Percentiles rank a stretch among this genome's conserved stretches.
Evolutionary conservation across 2,113 vertebrate species (phyloP).

Genomic region (Petroica traversi): DNA sequence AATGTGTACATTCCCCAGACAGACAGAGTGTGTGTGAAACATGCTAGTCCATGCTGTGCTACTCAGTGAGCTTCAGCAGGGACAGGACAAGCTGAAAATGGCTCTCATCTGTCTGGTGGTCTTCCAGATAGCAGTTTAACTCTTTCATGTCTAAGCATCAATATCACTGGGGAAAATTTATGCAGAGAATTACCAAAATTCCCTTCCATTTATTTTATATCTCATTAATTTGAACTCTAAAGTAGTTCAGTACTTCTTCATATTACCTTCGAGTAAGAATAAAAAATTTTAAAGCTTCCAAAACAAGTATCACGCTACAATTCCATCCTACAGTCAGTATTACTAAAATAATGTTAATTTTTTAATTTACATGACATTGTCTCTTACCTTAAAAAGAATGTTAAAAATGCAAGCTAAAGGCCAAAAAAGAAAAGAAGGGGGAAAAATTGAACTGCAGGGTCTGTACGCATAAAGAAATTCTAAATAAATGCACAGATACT

Average conservation of each 20-base stretch:
- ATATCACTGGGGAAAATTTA: not conserved
- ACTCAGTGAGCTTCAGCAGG: conserved; percentile 80
- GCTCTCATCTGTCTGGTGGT: conserved; percentile 80
- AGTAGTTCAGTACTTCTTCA: not conserved
- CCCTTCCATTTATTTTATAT: not conserved
- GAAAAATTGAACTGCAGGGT: not conserved
- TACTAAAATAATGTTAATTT: not conserved
- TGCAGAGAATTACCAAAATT: not conserved
- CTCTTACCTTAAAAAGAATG: conserved; percentile 25
- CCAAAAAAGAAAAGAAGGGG: not conserved
- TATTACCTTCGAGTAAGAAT: not conserved
- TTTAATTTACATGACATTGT: not conserved
- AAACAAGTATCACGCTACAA: not conserved
- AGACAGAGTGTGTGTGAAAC: conserved; percentile 80
- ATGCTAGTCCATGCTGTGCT: conserved; percentile 79
- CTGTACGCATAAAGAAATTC: not conserved
- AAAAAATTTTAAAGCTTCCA: not conserved
- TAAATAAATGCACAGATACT: conserved; percentile 42
- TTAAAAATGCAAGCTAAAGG: conserved; percentile 49
- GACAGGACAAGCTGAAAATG: conserved; percentile 82
- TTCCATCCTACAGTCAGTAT: not conserved
- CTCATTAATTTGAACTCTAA: not conserved
- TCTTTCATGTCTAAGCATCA: conserved; percentile 45
- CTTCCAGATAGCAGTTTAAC: conserved; percentile 70
- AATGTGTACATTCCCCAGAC: conserved; percentile 84